Conservation (phyloP, 2,797 vertebrate genomes). For the Lophius americanus region DNA sequence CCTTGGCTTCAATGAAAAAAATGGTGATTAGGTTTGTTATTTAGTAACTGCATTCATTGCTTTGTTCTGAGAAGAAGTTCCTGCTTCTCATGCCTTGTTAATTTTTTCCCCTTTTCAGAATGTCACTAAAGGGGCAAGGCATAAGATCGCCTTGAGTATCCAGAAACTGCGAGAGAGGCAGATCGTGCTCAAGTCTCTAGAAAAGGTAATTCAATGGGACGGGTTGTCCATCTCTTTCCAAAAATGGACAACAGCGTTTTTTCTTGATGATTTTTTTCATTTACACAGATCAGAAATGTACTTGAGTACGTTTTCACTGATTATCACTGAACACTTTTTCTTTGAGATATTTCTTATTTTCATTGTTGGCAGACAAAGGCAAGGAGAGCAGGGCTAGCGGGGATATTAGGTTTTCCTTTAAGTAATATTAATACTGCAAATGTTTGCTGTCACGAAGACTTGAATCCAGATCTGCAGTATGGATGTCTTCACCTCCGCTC, state of each 20-base stretch:
- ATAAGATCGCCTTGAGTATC: conserved; percentile 97
- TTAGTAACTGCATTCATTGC: conserved; percentile 64
- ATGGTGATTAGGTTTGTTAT: conserved; percentile 74
- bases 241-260: background rate
- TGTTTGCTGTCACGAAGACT: background rate
- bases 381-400: background rate
- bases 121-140: conserved; percentile 95
- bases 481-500: background rate
- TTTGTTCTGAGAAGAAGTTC: conserved; percentile 42
- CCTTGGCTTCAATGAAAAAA: conserved; percentile 69
- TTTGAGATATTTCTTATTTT: conserved; percentile 16
- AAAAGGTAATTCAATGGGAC: conserved; percentile 86
- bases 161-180: conserved; percentile 94
- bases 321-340: conserved; percentile 18
- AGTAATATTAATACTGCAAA: conserved; percentile 11
- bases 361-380: conserved; percentile 18
- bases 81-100: conserved; percentile 31
- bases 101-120: conserved; percentile 80
- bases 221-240: background rate
- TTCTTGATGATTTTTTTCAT: conserved; percentile 11
- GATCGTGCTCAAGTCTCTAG: conserved; percentile 91
- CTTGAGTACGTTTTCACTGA: background rate
- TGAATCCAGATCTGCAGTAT: conserved; percentile 10
- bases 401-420: background rate
- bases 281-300: conserved; percentile 1